phyloP scores from a whole-genome alignment of 2,888 invertebrate genomes.

The Trachelus iudaicus region DNA sequence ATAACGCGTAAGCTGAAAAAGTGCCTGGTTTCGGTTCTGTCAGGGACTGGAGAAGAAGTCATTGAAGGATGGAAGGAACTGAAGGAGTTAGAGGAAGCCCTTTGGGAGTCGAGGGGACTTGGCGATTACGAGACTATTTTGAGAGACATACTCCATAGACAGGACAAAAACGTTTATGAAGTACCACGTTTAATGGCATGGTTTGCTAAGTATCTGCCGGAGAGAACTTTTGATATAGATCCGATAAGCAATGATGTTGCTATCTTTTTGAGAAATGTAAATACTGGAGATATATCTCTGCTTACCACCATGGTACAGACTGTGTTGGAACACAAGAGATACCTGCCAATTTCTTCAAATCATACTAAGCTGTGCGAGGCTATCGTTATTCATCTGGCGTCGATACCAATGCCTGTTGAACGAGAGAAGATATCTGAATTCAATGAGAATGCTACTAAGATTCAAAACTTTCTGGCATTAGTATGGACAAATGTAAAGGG shows the following conservation, averaged over 20 bases:
- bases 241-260: slow-evolving; percentile 44
- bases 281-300: slow-evolving; percentile 38
- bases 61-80: slow-evolving; percentile 15
- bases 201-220: slow-evolving; percentile 47
- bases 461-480: slow-evolving; percentile 36
- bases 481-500: slow-evolving; percentile 33
- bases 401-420: slow-evolving; percentile 37
- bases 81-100: slow-evolving; percentile 7
- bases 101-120: not conserved
- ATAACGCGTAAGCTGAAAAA: slow-evolving; percentile 11
- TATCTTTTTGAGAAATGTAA: slow-evolving; percentile 36
- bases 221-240: slow-evolving; percentile 31
- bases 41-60: slow-evolving; percentile 15
- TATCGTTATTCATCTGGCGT: slow-evolving; percentile 43
- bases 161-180: slow-evolving; percentile 39
- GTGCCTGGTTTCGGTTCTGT: slow-evolving; percentile 16
- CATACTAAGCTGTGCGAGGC: slow-evolving; percentile 46
- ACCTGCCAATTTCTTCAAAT: slow-evolving; percentile 33
- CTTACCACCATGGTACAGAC: slow-evolving; percentile 38
- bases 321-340: slow-evolving; percentile 34
- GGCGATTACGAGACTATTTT: slow-evolving; percentile 5
- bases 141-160: slow-evolving; percentile 8
- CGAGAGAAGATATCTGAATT: slow-evolving; percentile 34
- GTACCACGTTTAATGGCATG: slow-evolving; percentile 48
- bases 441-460: slow-evolving; percentile 32